phyloP scores from a whole-genome alignment of 2,113 vertebrate species.

The Leucopsar rothschildi region DNA sequence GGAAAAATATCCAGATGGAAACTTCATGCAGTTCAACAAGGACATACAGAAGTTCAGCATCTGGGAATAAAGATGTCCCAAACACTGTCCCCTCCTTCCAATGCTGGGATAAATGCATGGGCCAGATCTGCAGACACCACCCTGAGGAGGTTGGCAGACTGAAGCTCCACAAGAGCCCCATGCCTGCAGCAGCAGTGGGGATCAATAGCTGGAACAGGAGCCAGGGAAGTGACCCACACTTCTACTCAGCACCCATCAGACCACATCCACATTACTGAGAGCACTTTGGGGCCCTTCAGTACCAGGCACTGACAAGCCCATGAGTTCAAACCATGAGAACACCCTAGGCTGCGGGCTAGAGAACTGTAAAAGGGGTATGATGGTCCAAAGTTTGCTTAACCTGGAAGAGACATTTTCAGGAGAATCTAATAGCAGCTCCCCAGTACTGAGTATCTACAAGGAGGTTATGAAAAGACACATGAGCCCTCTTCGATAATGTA shows the following conservation, averaged over 20 bases:
- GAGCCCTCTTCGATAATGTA: accelerated
- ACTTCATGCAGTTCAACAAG: background rate
- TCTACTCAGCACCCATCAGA: background rate
- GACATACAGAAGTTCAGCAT: background rate
- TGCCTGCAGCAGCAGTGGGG: background rate
- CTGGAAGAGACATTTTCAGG: background rate
- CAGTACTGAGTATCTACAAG: background rate
- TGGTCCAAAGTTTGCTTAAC: background rate
- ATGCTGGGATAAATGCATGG: accelerated
- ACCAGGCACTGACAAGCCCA: background rate
- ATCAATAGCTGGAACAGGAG: background rate
- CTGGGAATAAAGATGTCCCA: background rate
- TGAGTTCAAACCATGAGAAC: background rate
- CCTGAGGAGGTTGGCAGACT: background rate
- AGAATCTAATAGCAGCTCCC: background rate
- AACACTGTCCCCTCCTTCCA: background rate
- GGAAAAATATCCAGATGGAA: background rate
- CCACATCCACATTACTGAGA: background rate
- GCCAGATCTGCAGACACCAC: background rate
- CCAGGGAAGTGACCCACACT: background rate
- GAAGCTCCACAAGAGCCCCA: background rate
- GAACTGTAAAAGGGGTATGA: background rate
- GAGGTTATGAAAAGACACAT: background rate
- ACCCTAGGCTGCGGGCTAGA: background rate
- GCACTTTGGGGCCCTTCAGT: background rate